phyloP scores from a whole-genome alignment of 2,888 invertebrate genomes.

The Meganola albula region DNA sequence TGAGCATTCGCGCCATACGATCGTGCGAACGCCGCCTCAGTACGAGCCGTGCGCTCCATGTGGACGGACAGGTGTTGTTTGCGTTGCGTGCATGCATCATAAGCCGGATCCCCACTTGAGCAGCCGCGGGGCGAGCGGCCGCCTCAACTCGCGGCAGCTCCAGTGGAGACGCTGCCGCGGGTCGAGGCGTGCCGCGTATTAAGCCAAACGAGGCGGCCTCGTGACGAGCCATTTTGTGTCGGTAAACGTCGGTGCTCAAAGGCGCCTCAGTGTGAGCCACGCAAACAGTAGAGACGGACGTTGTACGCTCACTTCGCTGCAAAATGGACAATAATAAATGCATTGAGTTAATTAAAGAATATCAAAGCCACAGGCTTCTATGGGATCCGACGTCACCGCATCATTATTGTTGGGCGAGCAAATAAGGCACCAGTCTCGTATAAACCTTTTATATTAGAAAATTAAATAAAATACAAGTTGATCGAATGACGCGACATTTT shows the following conservation, averaged over 20 bases:
- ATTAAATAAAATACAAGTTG: too few species aligned
- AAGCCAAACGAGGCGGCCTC: constrained; percentile 7
- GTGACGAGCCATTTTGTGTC: constrained; percentile 3
- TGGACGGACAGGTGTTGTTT: too few species aligned
- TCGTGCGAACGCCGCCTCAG: too few species aligned
- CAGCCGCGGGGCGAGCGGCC: too few species aligned
- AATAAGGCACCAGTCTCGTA: too few species aligned
- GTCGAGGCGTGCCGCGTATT: constrained; percentile 7
- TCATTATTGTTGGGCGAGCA: too few species aligned
- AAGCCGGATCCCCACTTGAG: too few species aligned
- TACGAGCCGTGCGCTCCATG: too few species aligned
- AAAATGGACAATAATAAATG: background rate
- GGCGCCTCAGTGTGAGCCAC: constrained; percentile 8
- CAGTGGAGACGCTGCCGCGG: constrained; percentile 3
- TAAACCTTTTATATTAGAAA: too few species aligned
- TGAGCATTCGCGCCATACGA: too few species aligned
- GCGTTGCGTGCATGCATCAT: too few species aligned
- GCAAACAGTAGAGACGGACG: constrained; percentile 3
- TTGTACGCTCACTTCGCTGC: background rate
- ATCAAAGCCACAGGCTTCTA: background rate
- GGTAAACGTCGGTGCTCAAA: constrained; percentile 6
- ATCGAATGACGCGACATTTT: too few species aligned
- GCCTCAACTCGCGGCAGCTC: constrained; percentile 3
- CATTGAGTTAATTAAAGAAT: background rate
- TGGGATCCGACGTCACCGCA: background rate